Conservation (phyloP, 2,888 invertebrate species). For the Epiblema foenella region DNA sequence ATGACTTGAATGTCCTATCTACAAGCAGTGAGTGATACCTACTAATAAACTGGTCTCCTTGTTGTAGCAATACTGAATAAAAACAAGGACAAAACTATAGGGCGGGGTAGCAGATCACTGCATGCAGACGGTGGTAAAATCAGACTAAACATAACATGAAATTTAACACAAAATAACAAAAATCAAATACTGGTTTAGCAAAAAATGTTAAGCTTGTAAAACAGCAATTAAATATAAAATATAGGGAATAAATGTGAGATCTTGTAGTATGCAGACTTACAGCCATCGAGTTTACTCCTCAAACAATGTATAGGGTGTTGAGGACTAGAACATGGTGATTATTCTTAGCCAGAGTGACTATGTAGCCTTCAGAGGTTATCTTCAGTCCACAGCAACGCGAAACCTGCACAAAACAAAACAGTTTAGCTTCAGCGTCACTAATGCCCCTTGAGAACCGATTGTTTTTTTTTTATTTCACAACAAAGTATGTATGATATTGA, state of each 20-base stretch:
- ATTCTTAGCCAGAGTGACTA: conserved; percentile 98
- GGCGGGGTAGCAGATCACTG: conserved; percentile 70
- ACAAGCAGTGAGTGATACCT: conserved; percentile 68
- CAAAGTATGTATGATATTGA: too few relatives aligned
- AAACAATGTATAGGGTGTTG: conserved; percentile 96
- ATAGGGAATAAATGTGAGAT: conserved; percentile 85
- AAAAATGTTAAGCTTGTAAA: conserved; percentile 83
- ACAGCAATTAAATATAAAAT: conserved; percentile 84
- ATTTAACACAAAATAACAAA: conserved; percentile 80
- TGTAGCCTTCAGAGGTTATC: conserved; percentile 98
- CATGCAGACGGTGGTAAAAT: conserved; percentile 71
- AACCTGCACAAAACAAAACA: conserved; percentile 86
- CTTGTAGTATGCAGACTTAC: conserved; percentile 85
- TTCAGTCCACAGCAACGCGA: conserved; percentile 99
- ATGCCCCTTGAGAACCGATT: neutral
- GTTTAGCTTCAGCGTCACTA: neutral
- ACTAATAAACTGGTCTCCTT: conserved; percentile 55
- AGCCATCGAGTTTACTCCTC: conserved; percentile 85
- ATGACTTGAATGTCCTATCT: conserved; percentile 73
- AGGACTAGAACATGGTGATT: conserved; percentile 99
- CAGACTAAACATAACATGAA: conserved; percentile 75
- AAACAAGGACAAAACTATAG: conserved; percentile 66
- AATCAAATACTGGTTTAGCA: conserved; percentile 85
- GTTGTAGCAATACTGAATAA: conserved; percentile 67
- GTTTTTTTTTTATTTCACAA: too few relatives aligned